Percentiles rank a stretch among this genome's conserved stretches.
phyloP scores from a whole-genome alignment of 2,113 vertebrate genomes.

The Leucoraja erinaceus region DNA sequence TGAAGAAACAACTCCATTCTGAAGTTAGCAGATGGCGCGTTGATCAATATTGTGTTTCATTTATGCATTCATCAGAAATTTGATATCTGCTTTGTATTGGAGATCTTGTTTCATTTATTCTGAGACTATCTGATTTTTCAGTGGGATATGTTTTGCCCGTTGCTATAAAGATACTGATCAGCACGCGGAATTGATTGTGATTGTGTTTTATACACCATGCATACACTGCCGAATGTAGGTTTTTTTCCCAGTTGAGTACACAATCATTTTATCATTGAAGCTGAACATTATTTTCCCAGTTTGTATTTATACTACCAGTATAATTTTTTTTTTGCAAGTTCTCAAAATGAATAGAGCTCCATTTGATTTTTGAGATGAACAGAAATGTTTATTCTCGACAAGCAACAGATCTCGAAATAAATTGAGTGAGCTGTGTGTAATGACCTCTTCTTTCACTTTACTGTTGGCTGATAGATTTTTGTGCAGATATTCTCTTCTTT shows the following conservation, averaged over 20 bases:
- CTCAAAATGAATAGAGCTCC: not conserved
- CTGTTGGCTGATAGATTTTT: not conserved
- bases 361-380: not conserved
- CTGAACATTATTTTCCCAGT: not conserved
- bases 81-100: not conserved
- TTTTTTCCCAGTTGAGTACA: not conserved
- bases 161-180: not conserved
- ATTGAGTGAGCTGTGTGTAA: not conserved
- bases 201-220: not conserved
- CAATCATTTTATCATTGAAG: not conserved
- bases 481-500: not conserved
- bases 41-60: not conserved
- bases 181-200: not conserved
- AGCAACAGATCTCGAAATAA: not conserved
- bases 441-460: not conserved
- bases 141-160: not conserved
- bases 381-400: not conserved
- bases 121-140: conserved; percentile 2
- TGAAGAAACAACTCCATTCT: not conserved
- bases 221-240: not conserved
- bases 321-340: not conserved
- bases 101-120: not conserved
- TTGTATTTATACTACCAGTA: not conserved
- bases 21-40: not conserved
- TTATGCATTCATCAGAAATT: not conserved